phyloP scores from a whole-genome alignment of 30 jellyfish, hydroid and myxozoan genomes.

The Cassiopea xamachana region DNA sequence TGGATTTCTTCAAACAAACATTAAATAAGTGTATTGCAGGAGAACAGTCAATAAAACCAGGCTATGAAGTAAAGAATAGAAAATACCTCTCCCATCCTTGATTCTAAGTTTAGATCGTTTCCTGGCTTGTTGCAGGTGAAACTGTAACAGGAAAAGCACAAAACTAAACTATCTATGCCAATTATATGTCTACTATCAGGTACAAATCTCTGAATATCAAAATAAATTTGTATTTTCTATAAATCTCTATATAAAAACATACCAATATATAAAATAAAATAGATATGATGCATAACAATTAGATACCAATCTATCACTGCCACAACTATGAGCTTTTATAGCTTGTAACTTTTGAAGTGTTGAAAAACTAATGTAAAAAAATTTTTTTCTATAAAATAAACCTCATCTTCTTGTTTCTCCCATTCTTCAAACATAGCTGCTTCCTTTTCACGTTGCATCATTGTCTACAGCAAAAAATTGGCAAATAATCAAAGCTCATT shows the following conservation, averaged over 20 bases:
- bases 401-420: conserved; percentile 95
- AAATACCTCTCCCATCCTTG: conserved; percentile 90
- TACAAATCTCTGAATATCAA: no score
- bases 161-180: background rate
- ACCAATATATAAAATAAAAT: no score
- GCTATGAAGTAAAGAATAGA: no score
- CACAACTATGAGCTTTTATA: background rate
- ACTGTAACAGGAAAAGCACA: conserved; percentile 5
- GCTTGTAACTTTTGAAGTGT: background rate
- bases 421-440: conserved; percentile 95
- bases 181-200: no score
- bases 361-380: background rate
- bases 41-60: no score
- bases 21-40: no score
- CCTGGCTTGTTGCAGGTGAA: conserved; percentile 94
- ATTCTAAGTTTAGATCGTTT: conserved; percentile 89
- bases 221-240: no score
- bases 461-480: conserved; percentile 9
- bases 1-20: no score
- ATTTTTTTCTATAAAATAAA: background rate
- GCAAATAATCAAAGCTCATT: no score
- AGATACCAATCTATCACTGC: background rate
- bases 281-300: no score
- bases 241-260: no score
- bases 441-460: conserved; percentile 95